Base-by-base conservation (phyloP, 2,888 invertebrate genomes). In the Amphipyra berbera region DNA sequence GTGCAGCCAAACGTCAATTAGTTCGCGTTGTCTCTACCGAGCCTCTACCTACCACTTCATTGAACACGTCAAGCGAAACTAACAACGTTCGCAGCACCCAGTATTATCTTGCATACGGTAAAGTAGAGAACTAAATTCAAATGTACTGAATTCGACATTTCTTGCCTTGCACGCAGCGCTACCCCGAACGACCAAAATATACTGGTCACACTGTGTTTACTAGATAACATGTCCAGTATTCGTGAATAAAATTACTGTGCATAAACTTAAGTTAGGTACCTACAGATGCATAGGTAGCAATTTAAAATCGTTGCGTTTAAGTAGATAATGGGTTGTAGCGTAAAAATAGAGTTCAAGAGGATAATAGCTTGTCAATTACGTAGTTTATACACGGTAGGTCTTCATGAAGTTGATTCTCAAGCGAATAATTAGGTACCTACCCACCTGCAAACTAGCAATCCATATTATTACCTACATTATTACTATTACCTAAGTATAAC, bases 1-100 rank as follows among this genome's bases (percentile, higher is more conserved):
- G 48, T 9, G 4, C 6, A 15, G 68, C 77, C 80, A 81, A 69
- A 66, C 58, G 65, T 64, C 73, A 78, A 79, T 81, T 82, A 77
- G 37, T 45, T 41, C 40, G 35, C 21, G 27, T 68, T 70, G 44
- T n/a, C n/a, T n/a, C n/a, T n/a, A n/a, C n/a, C n/a, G n/a, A n/a
- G n/a, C n/a, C 57, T 52, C 50, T 61, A 45, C 56, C 48, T 42
- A 62, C 64, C 65, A 68, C 66, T 74, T 69, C 58, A 76, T 76
- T 73, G 73, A 52, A 46, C 49, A 49, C 52, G 55, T 63, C 68
- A 64, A 64, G 68, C 75, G 67, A 56, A 54, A 64, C 74, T 70
- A 72, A 73, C 66, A 63, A 69, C 46, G 47, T 46, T 30, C 14
- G 1, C 30, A 37, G 0, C 8, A 37, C 14, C 48, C 37, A 48